phyloP scores from a whole-genome alignment of 2,888 invertebrate species.

The Gnatocerus cornutus region DNA sequence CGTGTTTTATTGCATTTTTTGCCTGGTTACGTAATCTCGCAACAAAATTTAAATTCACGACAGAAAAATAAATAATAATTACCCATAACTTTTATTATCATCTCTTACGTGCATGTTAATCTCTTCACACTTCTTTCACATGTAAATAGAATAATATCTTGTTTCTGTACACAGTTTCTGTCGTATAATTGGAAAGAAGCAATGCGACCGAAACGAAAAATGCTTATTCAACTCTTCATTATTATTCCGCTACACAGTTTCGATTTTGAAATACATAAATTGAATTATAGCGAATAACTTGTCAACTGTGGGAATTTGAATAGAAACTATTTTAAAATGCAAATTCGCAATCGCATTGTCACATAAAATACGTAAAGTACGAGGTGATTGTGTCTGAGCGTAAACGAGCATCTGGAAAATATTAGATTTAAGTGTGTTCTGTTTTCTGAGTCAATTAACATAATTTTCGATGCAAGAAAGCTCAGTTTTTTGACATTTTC shows the following conservation, averaged over 20 bases:
- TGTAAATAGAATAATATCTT: too few species aligned
- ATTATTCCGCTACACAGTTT: slow-evolving; percentile 57
- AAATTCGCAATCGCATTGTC: slow-evolving; percentile 56
- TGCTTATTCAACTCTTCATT: slow-evolving; percentile 54
- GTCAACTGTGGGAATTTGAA: slow-evolving; percentile 58
- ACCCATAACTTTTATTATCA: too few species aligned
- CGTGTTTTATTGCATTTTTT: too few species aligned
- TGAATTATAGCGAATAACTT: slow-evolving; percentile 61
- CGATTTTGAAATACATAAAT: slow-evolving; percentile 59
- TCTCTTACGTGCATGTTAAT: too few species aligned
- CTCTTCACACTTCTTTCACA: too few species aligned
- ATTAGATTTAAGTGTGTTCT: slow-evolving; percentile 30
- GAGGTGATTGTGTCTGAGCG: slow-evolving; percentile 52
- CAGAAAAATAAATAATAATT: too few species aligned
- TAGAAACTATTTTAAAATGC: slow-evolving; percentile 61
- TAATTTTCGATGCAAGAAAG: background rate
- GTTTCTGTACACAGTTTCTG: too few species aligned
- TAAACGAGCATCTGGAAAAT: slow-evolving; percentile 38
- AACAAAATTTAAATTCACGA: too few species aligned
- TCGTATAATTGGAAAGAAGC: too few species aligned
- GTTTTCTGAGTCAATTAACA: background rate
- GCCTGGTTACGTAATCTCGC: too few species aligned
- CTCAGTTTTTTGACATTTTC: background rate
- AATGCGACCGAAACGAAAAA: background rate
- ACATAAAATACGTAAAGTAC: slow-evolving; percentile 58